These are phyloP conservation scores for Onychomys torridus DNA, from an alignment of 2,797 vertebrate species.

Conservation along the genomic window DNA sequence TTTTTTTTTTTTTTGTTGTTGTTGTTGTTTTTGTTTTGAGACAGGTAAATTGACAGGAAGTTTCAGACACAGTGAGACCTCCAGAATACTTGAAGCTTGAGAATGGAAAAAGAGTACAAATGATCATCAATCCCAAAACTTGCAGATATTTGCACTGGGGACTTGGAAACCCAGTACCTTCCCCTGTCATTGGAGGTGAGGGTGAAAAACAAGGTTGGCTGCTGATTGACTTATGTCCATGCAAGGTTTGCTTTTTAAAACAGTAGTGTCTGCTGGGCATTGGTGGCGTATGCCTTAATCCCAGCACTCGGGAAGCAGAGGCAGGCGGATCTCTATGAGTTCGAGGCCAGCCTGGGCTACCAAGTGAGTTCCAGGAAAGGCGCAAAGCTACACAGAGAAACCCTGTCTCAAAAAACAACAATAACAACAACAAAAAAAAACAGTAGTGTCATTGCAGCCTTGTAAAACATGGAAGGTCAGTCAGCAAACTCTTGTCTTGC, in stretches of 20 bases:
- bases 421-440: no score
- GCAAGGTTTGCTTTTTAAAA: not conserved
- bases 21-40: not conserved
- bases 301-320: no score
- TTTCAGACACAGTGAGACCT: not conserved
- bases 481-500: not conserved
- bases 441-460: not conserved
- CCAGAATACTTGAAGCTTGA: conserved; percentile 21
- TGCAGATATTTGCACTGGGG: not conserved
- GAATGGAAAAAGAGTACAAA: not conserved
- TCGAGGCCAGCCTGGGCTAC: no score
- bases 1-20: no score
- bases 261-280: no score
- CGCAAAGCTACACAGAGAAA: no score
- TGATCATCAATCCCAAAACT: not conserved
- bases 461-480: not conserved
- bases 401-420: no score
- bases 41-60: conserved; percentile 61
- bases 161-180: not conserved
- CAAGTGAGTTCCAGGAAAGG: no score
- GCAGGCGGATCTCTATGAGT: no score
- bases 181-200: not conserved
- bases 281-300: no score
- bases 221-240: not conserved
- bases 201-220: not conserved